Evolutionary conservation across 2,888 invertebrate species (phyloP).

Genomic region (Odontocerum albicorne): DNA sequence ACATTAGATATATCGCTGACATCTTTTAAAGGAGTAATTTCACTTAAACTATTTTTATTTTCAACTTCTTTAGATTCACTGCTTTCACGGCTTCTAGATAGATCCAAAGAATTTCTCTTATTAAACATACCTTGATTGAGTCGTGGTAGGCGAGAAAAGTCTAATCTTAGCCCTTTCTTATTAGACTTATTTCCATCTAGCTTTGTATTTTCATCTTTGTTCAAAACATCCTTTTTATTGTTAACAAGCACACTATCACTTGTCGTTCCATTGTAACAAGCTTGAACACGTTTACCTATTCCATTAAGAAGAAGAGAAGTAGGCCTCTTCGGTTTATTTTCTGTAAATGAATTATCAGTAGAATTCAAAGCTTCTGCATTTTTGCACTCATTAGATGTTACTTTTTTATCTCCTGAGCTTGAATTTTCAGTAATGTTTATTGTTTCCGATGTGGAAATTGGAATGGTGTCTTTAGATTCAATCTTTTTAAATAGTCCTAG

Average conservation of each 20-base stretch:
- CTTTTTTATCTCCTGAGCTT: constrained; percentile 39
- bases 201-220: constrained; percentile 4
- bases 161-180: constrained; percentile 61
- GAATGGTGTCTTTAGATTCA: constrained; percentile 61
- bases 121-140: constrained; percentile 61
- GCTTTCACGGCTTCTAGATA: constrained; percentile 35
- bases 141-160: constrained; percentile 62
- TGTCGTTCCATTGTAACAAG: constrained; percentile 48
- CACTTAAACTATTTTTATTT: constrained; percentile 44
- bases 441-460: constrained; percentile 35
- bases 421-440: constrained; percentile 26
- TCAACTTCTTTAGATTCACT: constrained; percentile 33
- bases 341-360: constrained; percentile 4
- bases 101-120: constrained; percentile 50
- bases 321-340: constrained; percentile 54
- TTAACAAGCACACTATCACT: constrained; percentile 47
- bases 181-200: constrained; percentile 29
- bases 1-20: constrained; percentile 31
- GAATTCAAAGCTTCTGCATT: too few relatives aligned
- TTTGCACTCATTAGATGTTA: constrained; percentile 34
- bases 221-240: background rate
- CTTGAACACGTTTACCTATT: constrained; percentile 55
- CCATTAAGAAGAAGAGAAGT: constrained; percentile 58
- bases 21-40: constrained; percentile 40
- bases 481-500: constrained; percentile 76